phyloP scores from a whole-genome alignment of 2,113 vertebrate species.

The Gambusia affinis region DNA sequence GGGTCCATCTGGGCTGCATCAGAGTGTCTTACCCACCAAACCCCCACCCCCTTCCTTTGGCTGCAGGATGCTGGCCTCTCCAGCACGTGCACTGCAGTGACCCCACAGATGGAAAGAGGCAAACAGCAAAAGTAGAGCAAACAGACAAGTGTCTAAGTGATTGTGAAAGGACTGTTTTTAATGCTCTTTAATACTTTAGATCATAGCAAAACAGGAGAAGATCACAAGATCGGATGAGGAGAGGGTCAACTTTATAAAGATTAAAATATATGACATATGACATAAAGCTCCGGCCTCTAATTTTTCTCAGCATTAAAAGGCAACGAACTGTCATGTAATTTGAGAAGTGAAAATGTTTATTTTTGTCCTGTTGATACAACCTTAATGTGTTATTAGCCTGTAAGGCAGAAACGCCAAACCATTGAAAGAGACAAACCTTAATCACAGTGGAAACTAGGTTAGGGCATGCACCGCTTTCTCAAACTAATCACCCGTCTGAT shows the following conservation, averaged over 20 bases:
- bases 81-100: constrained; percentile 58
- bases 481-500: constrained; percentile 48
- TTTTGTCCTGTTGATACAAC: constrained; percentile 2
- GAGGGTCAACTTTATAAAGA: constrained; percentile 30
- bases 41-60: constrained; percentile 17
- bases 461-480: constrained; percentile 25
- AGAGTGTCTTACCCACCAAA: constrained; percentile 20
- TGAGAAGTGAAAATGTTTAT: not conserved
- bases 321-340: not conserved
- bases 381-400: constrained; percentile 34
- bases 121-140: constrained; percentile 68
- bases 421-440: not conserved
- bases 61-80: constrained; percentile 35
- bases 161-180: constrained; percentile 42
- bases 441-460: constrained; percentile 52
- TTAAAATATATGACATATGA: too few species aligned
- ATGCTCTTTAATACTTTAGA: constrained; percentile 62
- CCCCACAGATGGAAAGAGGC: constrained; percentile 58
- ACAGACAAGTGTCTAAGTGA: constrained; percentile 43
- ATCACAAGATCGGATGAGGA: constrained; percentile 12
- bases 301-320: constrained; percentile 1
- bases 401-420: constrained; percentile 24
- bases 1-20: constrained; percentile 66
- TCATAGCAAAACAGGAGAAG: constrained; percentile 36
- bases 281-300: too few species aligned